Evolutionary conservation across 2,113 vertebrate genomes (phyloP).

Genomic region (Nothoprocta perdicaria): DNA sequence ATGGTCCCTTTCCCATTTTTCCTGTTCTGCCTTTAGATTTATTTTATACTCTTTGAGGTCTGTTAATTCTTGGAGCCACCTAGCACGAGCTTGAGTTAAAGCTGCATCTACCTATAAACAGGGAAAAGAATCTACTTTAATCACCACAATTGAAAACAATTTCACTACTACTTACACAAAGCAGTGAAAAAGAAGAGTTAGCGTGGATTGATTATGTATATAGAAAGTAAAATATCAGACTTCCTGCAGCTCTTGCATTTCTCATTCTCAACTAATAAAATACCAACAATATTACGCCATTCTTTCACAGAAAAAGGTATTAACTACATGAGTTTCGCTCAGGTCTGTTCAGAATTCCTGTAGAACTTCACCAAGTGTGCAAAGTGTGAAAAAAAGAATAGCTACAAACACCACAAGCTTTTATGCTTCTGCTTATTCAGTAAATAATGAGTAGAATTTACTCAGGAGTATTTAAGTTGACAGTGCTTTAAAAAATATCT

Average conservation of each 20-base stretch:
- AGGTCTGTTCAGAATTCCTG: not conserved
- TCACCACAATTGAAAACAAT: not conserved
- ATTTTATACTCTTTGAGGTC: slow-evolving; percentile 87
- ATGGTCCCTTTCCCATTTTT: slow-evolving; percentile 84
- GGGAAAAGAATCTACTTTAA: not conserved
- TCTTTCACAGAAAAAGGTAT: not conserved
- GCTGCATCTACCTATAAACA: slow-evolving; percentile 86
- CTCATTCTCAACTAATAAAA: not conserved
- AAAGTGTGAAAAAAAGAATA: not conserved
- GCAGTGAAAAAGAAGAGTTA: not conserved
- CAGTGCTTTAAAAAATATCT: not conserved
- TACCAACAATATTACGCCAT: not conserved
- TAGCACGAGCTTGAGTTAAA: slow-evolving; percentile 83
- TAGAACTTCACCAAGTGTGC: not conserved
- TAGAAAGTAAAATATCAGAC: not conserved
- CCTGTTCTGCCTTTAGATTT: slow-evolving; percentile 80
- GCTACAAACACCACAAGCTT: not conserved
- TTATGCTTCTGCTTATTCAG: not conserved
- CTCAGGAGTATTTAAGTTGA: not conserved
- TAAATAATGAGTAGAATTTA: not conserved
- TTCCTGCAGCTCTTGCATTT: not conserved
- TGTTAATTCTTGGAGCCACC: slow-evolving; percentile 88
- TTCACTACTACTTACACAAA: not conserved
- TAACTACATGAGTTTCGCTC: not conserved
- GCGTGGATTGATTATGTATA: not conserved